These are phyloP conservation scores for Drosophila ustulata DNA, from an alignment of 2,888 invertebrate genomes.

Conservation along the genomic window DNA sequence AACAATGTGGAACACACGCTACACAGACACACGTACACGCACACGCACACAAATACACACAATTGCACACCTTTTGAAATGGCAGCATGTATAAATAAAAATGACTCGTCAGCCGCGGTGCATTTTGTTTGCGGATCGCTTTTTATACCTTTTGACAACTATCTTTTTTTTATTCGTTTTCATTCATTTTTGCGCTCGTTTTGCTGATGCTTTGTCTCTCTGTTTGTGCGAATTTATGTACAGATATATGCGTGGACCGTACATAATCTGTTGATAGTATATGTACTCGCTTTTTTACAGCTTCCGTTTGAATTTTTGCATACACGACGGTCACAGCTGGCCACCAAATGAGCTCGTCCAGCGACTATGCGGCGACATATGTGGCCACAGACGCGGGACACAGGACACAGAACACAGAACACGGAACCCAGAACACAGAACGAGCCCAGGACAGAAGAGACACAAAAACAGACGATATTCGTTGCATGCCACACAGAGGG, in stretches of 20 bases:
- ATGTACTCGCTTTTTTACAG: conserved; percentile 65
- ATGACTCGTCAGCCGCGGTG: conserved; percentile 46
- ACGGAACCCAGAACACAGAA: conserved; percentile 8
- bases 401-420: conserved; percentile 14
- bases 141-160: conserved; percentile 45
- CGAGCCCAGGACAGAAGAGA: background rate
- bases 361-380: conserved; percentile 74
- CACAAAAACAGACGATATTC: background rate
- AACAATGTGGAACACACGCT: conserved; percentile 58
- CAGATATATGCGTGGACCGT: conserved; percentile 6
- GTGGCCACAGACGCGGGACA: conserved; percentile 71
- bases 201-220: conserved; percentile 6
- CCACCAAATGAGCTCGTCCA: conserved; percentile 66
- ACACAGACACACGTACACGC: conserved; percentile 10
- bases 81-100: conserved; percentile 55
- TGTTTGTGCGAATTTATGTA: conserved; percentile 13
- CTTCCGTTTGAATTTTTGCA: conserved; percentile 63
- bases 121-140: conserved; percentile 47
- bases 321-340: conserved; percentile 56
- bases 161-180: conserved; percentile 29
- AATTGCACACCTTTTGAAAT: conserved; percentile 23
- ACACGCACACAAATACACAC: conserved; percentile 9
- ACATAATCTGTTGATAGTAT: conserved; percentile 48
- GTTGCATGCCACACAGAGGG: conserved; percentile 5
- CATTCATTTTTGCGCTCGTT: background rate